phyloP scores from a whole-genome alignment of 2,797 vertebrate species.

The Emydoidea blandingii region DNA sequence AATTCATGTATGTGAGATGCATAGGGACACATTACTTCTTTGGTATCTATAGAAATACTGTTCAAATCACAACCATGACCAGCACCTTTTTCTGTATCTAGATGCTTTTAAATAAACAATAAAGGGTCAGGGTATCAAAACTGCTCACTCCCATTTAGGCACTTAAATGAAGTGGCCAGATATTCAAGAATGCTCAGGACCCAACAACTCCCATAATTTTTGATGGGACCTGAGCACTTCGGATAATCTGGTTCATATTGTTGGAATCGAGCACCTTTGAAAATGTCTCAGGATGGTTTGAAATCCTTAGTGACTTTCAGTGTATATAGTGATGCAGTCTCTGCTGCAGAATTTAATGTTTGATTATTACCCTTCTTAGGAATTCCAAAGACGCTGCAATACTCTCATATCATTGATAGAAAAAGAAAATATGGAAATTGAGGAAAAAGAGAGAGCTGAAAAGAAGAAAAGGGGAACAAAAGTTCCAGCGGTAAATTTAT shows the following conservation, averaged over 20 bases:
- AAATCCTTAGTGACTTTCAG: neutral
- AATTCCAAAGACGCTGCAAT: constrained; percentile 91
- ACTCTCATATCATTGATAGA: constrained; percentile 92
- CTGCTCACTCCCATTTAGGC: neutral
- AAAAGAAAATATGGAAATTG: constrained; percentile 92
- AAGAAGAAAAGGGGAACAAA: constrained; percentile 90
- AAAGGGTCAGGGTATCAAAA: neutral
- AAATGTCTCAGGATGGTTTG: neutral
- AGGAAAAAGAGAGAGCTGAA: constrained; percentile 91
- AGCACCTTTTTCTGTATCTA: neutral
- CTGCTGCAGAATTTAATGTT: constrained; percentile 38
- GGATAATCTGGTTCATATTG: neutral
- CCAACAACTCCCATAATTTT: neutral
- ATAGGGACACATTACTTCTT: neutral
- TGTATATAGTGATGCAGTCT: neutral
- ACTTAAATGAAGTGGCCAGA: neutral
- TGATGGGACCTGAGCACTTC: neutral
- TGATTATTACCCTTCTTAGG: constrained; percentile 77
- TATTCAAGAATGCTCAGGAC: neutral
- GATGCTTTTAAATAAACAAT: neutral
- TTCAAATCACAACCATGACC: neutral
- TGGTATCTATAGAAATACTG: neutral
- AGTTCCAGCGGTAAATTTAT: constrained; percentile 83
- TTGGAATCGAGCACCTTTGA: neutral
- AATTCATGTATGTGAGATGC: neutral